phyloP scores from a whole-genome alignment of 2,113 vertebrate species.

The Vombatus ursinus region DNA sequence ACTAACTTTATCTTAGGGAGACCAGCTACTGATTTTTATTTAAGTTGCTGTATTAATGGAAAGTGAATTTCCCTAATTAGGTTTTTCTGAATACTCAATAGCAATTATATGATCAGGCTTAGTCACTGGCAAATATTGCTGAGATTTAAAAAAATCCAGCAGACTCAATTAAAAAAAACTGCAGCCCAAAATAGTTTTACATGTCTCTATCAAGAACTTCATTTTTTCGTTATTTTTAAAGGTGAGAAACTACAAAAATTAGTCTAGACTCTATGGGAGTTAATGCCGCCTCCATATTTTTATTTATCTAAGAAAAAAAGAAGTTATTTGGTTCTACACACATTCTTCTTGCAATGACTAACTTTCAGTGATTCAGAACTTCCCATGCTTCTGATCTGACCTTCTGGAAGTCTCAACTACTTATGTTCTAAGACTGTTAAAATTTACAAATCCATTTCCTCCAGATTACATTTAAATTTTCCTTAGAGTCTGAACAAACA shows the following conservation, averaged over 20 bases:
- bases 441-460: background rate
- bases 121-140: background rate
- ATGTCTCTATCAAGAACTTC: background rate
- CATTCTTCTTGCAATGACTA: background rate
- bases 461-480: background rate
- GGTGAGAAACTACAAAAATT: background rate
- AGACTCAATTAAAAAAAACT: background rate
- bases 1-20: too few relatives aligned
- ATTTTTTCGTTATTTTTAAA: background rate
- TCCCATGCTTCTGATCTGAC: background rate
- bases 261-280: background rate
- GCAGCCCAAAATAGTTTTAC: background rate
- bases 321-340: background rate
- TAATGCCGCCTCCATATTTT: background rate
- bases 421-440: background rate
- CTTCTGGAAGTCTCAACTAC: background rate
- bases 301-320: background rate
- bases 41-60: background rate
- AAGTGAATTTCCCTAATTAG: background rate
- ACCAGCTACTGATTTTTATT: background rate
- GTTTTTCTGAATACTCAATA: background rate
- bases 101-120: background rate
- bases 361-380: background rate
- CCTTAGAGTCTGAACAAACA: background rate
- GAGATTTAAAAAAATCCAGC: background rate